phyloP scores from a whole-genome alignment of 1,140 invertebrate species.

The Caenorhabditis briggsae region DNA sequence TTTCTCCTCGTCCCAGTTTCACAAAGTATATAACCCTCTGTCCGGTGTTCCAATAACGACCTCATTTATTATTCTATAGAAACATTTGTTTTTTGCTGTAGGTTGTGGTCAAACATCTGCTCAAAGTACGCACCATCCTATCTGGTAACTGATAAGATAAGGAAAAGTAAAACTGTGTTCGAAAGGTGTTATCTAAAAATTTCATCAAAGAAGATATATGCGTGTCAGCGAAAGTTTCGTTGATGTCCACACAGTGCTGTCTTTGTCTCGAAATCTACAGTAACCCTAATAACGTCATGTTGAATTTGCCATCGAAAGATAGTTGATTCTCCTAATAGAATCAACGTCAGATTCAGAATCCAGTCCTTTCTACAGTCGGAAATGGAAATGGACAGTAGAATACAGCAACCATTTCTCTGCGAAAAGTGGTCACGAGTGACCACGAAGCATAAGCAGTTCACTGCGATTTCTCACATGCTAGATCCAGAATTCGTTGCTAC shows the following conservation, averaged over 20 bases:
- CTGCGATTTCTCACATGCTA: background rate
- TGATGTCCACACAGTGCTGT: background rate
- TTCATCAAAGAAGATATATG: background rate
- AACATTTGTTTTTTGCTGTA: slow-evolving; percentile 27
- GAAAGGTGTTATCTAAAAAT: background rate
- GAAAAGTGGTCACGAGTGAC: slow-evolving; percentile 51
- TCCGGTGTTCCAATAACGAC: background rate
- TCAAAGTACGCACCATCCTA: slow-evolving; percentile 15
- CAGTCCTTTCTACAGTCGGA: slow-evolving; percentile 10
- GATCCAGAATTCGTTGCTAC: background rate
- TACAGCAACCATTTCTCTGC: slow-evolving; percentile 41
- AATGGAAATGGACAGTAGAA: slow-evolving; percentile 24
- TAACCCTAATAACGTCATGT: slow-evolving; percentile 26
- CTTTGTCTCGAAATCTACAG: background rate
- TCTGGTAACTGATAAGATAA: slow-evolving; percentile 23
- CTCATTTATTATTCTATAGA: background rate
- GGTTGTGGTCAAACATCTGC: slow-evolving; percentile 4
- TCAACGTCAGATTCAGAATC: slow-evolving; percentile 42
- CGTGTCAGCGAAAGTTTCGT: slow-evolving; percentile 30
- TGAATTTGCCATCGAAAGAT: background rate
- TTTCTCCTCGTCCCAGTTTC: background rate
- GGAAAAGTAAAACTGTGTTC: background rate
- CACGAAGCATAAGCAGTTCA: background rate
- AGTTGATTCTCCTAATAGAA: slow-evolving; percentile 27
- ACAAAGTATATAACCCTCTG: slow-evolving; percentile 14